A percentile compares a stretch with the other conserved stretches of the same genome.
Conservation (phyloP, 2,888 invertebrate species). For the Protonemura montana region DNA sequence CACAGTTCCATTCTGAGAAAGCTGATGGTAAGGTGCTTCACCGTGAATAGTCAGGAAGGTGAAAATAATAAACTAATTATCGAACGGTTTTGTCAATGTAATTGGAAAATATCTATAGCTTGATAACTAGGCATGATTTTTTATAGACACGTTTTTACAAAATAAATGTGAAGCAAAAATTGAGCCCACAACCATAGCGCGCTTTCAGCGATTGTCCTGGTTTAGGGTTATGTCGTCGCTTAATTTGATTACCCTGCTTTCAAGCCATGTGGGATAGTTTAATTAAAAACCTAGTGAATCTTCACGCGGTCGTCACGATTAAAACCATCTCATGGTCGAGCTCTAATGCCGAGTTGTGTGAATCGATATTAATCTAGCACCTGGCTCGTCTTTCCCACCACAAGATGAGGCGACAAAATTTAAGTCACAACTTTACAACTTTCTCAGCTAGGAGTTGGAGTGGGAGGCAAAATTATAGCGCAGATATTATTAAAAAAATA, state of each 20-base stretch:
- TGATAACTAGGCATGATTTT: constrained; percentile 30
- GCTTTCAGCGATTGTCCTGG: constrained; percentile 12
- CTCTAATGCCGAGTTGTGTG: no score
- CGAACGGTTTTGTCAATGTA: constrained; percentile 18
- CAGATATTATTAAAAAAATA: no score
- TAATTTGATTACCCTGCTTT: not conserved
- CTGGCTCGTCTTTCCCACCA: not conserved
- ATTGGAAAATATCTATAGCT: constrained; percentile 31
- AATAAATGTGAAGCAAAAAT: not conserved
- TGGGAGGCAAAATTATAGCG: no score
- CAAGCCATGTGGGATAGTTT: not conserved
- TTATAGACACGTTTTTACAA: not conserved
- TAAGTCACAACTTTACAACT: no score
- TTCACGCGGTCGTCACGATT: not conserved
- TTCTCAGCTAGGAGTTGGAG: no score
- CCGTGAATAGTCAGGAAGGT: not conserved
- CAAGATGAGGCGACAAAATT: no score
- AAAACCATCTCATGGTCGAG: not conserved
- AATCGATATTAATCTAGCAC: not conserved
- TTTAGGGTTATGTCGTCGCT: not conserved
- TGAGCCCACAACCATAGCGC: not conserved
- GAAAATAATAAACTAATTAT: constrained; percentile 39
- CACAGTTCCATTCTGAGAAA: constrained; percentile 37
- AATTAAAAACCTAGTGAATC: not conserved
- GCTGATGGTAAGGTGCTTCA: not conserved